These are phyloP conservation scores for Galago senegalensis DNA, from an alignment of 2,797 vertebrate species.

Conservation along the genomic window DNA sequence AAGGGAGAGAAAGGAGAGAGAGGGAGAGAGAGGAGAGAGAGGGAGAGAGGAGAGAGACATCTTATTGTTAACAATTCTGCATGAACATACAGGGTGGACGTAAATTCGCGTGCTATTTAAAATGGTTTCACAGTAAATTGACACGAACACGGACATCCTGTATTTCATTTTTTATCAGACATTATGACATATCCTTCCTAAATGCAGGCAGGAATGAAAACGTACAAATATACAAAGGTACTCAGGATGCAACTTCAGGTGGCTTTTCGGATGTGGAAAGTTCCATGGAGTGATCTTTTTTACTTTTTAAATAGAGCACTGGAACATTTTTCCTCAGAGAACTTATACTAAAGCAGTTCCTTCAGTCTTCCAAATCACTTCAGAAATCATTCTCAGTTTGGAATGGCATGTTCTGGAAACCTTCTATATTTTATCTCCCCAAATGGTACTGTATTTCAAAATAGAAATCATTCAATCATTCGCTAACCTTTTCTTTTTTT, in stretches of 20 bases:
- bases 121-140: no score
- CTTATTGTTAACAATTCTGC: background rate
- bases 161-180: background rate
- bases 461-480: background rate
- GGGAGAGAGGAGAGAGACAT: background rate
- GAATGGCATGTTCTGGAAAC: conserved; percentile 36
- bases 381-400: conserved; percentile 52
- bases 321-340: background rate
- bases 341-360: background rate
- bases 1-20: no score
- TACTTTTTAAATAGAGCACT: conserved; percentile 1
- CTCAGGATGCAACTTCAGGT: background rate
- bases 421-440: background rate
- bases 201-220: background rate
- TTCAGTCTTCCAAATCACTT: background rate
- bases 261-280: conserved; percentile 35
- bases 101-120: no score
- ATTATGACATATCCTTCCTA: background rate
- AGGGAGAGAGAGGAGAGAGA: no score
- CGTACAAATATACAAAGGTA: background rate
- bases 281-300: conserved; percentile 17
- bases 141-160: no score
- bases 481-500: conserved; percentile 25
- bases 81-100: background rate
- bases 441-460: conserved; percentile 40